Conservation (phyloP, 2,888 invertebrate species). For the Onchidella celtica region DNA sequence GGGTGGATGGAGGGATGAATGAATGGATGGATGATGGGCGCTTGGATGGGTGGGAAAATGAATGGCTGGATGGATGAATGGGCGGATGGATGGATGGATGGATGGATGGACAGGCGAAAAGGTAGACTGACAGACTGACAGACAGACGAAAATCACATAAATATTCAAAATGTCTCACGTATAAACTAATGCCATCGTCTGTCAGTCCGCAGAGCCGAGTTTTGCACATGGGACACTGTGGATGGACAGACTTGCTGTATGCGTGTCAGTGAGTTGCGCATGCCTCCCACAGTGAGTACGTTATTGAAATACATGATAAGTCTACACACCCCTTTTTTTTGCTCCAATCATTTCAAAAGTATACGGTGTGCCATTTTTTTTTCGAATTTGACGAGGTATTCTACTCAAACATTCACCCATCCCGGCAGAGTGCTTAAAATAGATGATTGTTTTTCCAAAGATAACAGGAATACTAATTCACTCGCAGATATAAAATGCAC, state of each 20-base stretch:
- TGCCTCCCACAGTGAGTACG: constrained; percentile 43
- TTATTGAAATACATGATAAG: not conserved
- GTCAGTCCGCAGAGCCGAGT: constrained; percentile 49
- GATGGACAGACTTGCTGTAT: constrained; percentile 53
- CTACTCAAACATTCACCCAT: too few species aligned
- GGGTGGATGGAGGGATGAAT: not conserved
- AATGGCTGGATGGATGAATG: constrained; percentile 12
- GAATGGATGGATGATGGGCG: constrained; percentile 19
- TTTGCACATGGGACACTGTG: constrained; percentile 52
- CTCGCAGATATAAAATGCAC: too few species aligned
- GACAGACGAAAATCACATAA: too few species aligned
- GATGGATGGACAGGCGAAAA: not conserved
- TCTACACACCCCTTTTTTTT: too few species aligned
- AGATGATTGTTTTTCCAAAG: too few species aligned
- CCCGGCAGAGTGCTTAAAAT: too few species aligned
- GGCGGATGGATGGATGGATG: not conserved
- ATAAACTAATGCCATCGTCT: too few species aligned
- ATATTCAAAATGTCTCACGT: too few species aligned
- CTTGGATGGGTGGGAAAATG: not conserved
- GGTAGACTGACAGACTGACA: not conserved
- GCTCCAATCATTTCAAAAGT: too few species aligned
- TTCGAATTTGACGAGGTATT: too few species aligned
- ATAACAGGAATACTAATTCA: too few species aligned
- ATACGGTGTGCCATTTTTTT: too few species aligned
- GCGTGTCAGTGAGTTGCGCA: constrained; percentile 49